Evolutionary conservation across 64 coral and sea anemone genomes (phyloP), one percentile per base, ranked within the genome.

Genomic region (Stylophora pistillata): DNA sequence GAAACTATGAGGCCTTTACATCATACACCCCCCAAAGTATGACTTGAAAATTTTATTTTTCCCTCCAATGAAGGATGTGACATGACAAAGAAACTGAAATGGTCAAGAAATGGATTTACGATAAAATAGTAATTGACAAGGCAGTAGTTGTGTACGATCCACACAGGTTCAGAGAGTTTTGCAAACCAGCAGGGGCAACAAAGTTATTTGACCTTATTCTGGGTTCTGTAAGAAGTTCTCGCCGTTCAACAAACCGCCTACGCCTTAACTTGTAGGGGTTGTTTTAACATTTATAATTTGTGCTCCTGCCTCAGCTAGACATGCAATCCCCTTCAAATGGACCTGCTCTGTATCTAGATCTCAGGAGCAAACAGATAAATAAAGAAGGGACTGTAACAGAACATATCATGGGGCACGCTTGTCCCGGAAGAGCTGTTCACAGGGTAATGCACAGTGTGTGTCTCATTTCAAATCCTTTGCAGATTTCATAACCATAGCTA

Each of bases 351-450:
- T n/a, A n/a, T n/a, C 1, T 93, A 23, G 74, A 53, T 33, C 58
- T 82, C 30, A 58, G 77, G 62, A 74, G 57, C 21, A 80, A 15
- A 23, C 30, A 69, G 54, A 78, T 91, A 13, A 95, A 86, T 82
- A 76, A 95, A 88, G 93, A 95, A 52, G 89, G 89, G 2, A 74
- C 85, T 29, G 89, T 88, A 23, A 90, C 93, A 3, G 17, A 90
- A 71, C 55, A 82, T 27, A 81, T 56, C 30, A 61, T 90, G 65
- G 64, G 88, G 29, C 57, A 87, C 5, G 25, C 85, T 20, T 91
- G 84, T 61, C 60, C 70, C 13, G 55, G 85, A 68, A 74, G 74
- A 86, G 86, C 90, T 27, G 56, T 86, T 63, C 66, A 87, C 74
- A 27, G 10, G 13, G 53, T 18, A 41, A 23, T 78, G 15, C 34